Evolutionary conservation across 2,888 invertebrate species (phyloP).

Genomic region (Coelopa pilipes): DNA sequence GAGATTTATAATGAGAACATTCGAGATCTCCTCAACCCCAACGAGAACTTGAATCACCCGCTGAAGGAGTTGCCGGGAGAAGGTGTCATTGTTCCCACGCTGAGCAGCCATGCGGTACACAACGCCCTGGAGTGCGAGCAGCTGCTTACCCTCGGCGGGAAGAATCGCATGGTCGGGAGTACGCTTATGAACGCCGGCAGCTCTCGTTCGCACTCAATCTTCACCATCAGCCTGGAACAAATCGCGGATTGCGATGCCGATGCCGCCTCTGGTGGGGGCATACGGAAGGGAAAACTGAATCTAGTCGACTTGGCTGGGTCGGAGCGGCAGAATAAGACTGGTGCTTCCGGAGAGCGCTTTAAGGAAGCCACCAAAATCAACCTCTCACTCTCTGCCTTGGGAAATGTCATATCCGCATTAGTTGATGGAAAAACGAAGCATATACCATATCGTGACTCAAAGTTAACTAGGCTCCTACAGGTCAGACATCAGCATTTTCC

Average conservation of each 20-base stretch:
- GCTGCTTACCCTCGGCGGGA: slow-evolving; percentile 80
- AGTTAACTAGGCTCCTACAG: slow-evolving; percentile 81
- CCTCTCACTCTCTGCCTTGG: slow-evolving; percentile 85
- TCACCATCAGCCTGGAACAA: slow-evolving; percentile 86
- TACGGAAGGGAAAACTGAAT: slow-evolving; percentile 74
- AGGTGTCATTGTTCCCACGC: slow-evolving; percentile 70
- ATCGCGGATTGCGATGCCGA: slow-evolving; percentile 67
- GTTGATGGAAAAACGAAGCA: slow-evolving; percentile 85
- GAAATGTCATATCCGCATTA: slow-evolving; percentile 87
- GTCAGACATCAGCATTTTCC: slow-evolving; percentile 59
- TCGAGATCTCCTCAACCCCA: slow-evolving; percentile 84
- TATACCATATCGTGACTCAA: slow-evolving; percentile 86
- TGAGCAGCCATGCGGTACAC: slow-evolving; percentile 81
- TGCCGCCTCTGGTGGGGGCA: slow-evolving; percentile 44
- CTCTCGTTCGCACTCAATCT: slow-evolving; percentile 88
- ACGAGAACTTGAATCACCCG: slow-evolving; percentile 63
- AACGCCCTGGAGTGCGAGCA: slow-evolving; percentile 81
- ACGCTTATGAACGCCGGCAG: slow-evolving; percentile 91
- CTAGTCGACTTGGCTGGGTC: slow-evolving; percentile 91
- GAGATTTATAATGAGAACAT: slow-evolving; percentile 95
- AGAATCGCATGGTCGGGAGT: slow-evolving; percentile 83
- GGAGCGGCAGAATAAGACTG: slow-evolving; percentile 84
- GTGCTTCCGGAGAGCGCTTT: slow-evolving; percentile 85
- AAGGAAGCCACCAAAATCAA: slow-evolving; percentile 93
- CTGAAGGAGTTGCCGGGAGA: slow-evolving; percentile 70